These are phyloP conservation scores for Acanthurus tractus DNA, from an alignment of 2,797 vertebrate genomes.

Conservation along the genomic window DNA sequence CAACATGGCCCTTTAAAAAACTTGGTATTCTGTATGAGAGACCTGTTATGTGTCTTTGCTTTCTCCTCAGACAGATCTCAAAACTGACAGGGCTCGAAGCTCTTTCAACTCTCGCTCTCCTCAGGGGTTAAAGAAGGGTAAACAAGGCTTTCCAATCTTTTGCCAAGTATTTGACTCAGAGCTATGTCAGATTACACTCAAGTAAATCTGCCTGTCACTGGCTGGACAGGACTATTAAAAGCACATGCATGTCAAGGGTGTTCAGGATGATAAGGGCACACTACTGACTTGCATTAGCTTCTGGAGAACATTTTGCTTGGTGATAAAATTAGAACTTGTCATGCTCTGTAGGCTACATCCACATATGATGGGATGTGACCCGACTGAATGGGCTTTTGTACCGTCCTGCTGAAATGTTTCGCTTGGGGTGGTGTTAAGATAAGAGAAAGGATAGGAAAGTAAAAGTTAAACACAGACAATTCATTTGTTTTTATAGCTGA, in stretches of 20 bases:
- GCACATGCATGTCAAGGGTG: conserved; percentile 33
- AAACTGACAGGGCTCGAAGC: background rate
- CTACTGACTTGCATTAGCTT: conserved; percentile 45
- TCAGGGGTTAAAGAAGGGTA: background rate
- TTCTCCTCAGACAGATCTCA: conserved; percentile 10
- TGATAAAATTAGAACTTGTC: conserved; percentile 60
- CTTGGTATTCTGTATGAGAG: background rate
- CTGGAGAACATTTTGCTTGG: conserved; percentile 44
- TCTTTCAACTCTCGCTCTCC: background rate
- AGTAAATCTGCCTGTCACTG: conserved; percentile 35
- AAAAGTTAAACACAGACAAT: background rate
- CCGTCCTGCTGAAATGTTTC: background rate
- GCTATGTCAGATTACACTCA: conserved; percentile 47
- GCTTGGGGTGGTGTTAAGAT: background rate
- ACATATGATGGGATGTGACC: conserved; percentile 49
- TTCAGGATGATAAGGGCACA: conserved; percentile 54
- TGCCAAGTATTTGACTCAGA: conserved; percentile 27
- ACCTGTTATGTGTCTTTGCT: conserved; percentile 1
- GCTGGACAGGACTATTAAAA: conserved; percentile 56
- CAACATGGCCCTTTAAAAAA: background rate
- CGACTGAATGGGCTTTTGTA: conserved; percentile 16
- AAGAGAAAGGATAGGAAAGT: background rate
- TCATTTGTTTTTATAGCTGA: background rate
- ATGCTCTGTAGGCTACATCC: conserved; percentile 35
- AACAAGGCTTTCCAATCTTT: background rate